Conservation (phyloP, 2,113 vertebrate species). For the Numenius arquata region DNA sequence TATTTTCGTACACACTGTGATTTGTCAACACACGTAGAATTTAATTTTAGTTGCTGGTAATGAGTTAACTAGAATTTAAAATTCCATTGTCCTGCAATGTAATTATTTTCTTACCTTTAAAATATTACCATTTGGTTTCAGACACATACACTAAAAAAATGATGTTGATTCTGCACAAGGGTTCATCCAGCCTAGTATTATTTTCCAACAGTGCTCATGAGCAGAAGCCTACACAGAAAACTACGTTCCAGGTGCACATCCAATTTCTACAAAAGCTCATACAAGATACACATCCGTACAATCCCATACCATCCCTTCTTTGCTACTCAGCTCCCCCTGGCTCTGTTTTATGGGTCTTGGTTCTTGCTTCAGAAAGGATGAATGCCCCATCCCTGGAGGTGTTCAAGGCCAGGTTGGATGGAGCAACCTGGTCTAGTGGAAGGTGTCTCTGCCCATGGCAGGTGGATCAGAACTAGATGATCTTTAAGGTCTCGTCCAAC, state of each 20-base stretch:
- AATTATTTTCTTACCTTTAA: background rate
- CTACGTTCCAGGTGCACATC: background rate
- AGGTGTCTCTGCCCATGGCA: background rate
- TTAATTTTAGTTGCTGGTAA: background rate
- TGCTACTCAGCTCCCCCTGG: too few species aligned
- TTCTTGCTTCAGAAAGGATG: background rate
- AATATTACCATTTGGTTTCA: background rate
- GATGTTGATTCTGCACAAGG: background rate
- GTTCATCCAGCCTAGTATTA: background rate
- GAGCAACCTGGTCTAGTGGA: background rate
- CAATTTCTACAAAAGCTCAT: background rate
- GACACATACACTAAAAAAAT: background rate
- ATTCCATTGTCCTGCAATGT: background rate
- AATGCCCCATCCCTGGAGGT: background rate
- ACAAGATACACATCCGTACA: background rate
- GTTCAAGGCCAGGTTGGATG: background rate
- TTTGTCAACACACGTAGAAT: background rate
- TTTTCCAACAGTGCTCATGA: background rate
- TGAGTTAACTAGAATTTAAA: background rate
- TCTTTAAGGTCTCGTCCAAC: background rate
- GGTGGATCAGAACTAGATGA: background rate
- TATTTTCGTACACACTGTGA: background rate
- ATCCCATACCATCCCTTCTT: fast-evolving
- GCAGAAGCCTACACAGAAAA: background rate
- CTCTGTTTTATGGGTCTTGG: background rate